Percentiles rank a stretch among this genome's conserved stretches.
These are phyloP conservation scores for Hypercompe scribonia DNA, from an alignment of 2,888 invertebrate genomes.

Conservation along the genomic window DNA sequence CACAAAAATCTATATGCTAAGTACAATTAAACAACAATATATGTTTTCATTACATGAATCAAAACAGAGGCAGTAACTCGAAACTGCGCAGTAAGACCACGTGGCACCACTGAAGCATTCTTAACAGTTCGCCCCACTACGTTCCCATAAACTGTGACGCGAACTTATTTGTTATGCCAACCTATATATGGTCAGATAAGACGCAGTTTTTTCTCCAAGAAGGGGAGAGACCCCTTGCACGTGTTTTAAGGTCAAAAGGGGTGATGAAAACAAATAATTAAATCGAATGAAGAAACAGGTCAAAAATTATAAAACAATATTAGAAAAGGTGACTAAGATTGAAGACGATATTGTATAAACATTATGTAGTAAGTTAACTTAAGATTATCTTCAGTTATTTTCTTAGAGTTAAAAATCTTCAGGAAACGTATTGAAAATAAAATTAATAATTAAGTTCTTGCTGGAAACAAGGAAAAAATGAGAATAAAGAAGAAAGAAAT, in stretches of 20 bases:
- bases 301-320: neutral
- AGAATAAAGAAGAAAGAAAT: neutral
- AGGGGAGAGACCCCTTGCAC: constrained; percentile 15
- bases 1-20: neutral
- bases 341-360: too few species aligned
- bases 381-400: too few species aligned
- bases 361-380: too few species aligned
- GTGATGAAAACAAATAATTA: neutral
- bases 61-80: constrained; percentile 1
- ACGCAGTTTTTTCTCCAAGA: constrained; percentile 34
- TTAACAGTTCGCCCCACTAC: constrained; percentile 20
- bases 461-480: too few species aligned
- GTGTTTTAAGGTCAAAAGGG: constrained; percentile 13
- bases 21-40: neutral
- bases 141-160: constrained; percentile 34
- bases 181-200: constrained; percentile 25
- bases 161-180: constrained; percentile 23
- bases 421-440: too few species aligned
- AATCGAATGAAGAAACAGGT: neutral
- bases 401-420: too few species aligned
- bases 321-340: neutral
- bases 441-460: too few species aligned
- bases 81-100: constrained; percentile 46
- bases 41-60: constrained; percentile 6
- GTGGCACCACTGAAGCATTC: constrained; percentile 30